Evolutionary conservation across 2,888 invertebrate species (phyloP), one percentile per base, ranked within the genome.

Genomic region (Drosophila hamatofila): DNA sequence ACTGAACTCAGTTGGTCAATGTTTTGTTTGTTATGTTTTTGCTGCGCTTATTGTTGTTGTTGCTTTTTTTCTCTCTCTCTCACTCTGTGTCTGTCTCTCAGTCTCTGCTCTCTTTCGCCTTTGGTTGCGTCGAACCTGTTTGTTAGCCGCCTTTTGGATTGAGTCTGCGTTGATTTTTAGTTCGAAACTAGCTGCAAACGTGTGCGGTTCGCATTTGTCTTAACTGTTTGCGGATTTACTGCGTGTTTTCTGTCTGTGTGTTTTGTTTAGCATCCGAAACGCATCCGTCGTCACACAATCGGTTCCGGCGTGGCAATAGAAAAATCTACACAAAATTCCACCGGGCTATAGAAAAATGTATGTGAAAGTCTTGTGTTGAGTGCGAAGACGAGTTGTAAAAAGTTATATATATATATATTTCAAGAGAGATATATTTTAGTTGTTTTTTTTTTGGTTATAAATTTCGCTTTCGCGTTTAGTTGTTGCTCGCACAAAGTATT

Each of bases 101-200:
- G 16, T 60, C 39, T 27, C 37, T 37, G 2, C 21, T 23, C 23
- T 52, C 37, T 57, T 63, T 81, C 61, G 48, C 14, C 54, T 49
- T 64, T 48, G 54, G 74, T 75, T 72, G 84, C 76, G 65, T 85
- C 81, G 84, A 85, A 87, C 84, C 89, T 74, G 88, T 82, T 88
- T 86, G 85, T 71, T 74, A 74, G 78, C 67, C 76, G 77, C 48
- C 62, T 83, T 75, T 55, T 58, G 52, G 70, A 69, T 67, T 61
- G 71, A 51, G 59, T 39, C 61, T 25, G 65, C 73, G 83, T 72
- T 73, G 69, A 73, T 72, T 70, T 82, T 87, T 73, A 89, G 90
- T 90, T 76, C 51, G 77, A 75, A 76, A 67, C 58, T 68, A 25
- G 73, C 81, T 78, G 69, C 78, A 83, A 88, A 74, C 77, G 83